A percentile compares a stretch with the other conserved stretches of the same genome.
phyloP scores from a whole-genome alignment of 2,888 invertebrate species.

The Celastrina argiolus region DNA sequence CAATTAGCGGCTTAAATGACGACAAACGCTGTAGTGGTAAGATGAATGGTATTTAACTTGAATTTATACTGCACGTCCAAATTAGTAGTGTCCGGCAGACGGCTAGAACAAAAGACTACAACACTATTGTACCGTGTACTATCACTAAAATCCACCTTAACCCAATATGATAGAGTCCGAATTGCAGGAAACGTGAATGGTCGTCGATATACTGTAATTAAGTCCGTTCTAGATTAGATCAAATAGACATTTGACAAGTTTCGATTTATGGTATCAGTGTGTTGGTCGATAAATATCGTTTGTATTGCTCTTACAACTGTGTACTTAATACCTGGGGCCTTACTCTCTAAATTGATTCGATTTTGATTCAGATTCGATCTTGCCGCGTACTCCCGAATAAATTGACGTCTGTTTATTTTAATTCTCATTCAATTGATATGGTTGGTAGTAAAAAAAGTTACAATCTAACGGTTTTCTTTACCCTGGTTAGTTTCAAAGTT shows the following conservation, averaged over 20 bases:
- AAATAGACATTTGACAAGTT: neutral
- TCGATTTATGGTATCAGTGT: neutral
- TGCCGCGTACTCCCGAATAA: too few relatives aligned
- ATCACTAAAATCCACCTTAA: neutral
- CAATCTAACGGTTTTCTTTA: too few relatives aligned
- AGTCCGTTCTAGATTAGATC: slow-evolving; percentile 1
- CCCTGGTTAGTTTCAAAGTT: too few relatives aligned
- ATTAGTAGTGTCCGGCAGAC: slow-evolving; percentile 12
- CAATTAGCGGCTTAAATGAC: neutral
- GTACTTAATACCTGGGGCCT: neutral
- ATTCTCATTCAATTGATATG: too few relatives aligned
- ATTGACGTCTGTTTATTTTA: too few relatives aligned
- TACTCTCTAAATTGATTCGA: too few relatives aligned
- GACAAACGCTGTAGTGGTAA: slow-evolving; percentile 5
- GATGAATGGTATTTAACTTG: slow-evolving; percentile 16
- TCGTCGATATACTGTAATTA: neutral
- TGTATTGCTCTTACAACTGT: neutral
- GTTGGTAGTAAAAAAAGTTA: too few relatives aligned
- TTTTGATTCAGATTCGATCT: too few relatives aligned
- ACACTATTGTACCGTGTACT: neutral
- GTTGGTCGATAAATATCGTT: neutral
- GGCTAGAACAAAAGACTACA: slow-evolving; percentile 8
- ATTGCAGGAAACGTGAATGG: neutral
- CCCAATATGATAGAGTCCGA: neutral
- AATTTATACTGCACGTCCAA: neutral